Evolutionary conservation across 1,140 invertebrate species (phyloP), one percentile per base, ranked within the genome.

Genomic region (Drosophila teissieri): DNA sequence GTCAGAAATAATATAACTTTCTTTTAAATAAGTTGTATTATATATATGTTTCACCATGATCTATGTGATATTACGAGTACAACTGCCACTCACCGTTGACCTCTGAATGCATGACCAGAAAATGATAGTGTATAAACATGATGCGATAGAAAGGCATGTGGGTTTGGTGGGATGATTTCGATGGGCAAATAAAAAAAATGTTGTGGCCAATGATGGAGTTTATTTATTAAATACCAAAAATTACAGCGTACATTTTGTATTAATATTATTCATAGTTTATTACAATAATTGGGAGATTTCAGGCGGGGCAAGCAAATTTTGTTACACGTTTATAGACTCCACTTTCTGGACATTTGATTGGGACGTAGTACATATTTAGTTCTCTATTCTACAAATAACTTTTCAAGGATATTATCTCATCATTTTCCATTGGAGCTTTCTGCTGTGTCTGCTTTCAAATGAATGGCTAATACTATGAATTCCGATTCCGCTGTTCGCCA

Each of bases 61-160:
- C 19, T 14, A 17, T 8, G 7, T 8, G 31, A 31, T 31, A 31
- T 31, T 31, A 0, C 31, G 31, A 10, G 31, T 31, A 2, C 31
- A 10, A 17, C 34, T 48, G 11, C 6, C 40, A 22, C 65, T 56
- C 27, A 69, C 17, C 11, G 4, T 22, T n/a, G 5, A 27, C 27
- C 12, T 55, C 34, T 45, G 14, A 34, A 67, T 37, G 14, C 56
- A 76, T 82, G 78, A 86, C 83, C 83, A 88, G 75, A 86, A 86
- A 86, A 86, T 86, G 83, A 86, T 64, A 86, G 83, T 82, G 69
- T 83, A 86, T 88, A 86, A 86, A 79, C 78, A 86, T 88, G 83
- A 82, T 53, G 62, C 55, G 67, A 46, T 54, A 68, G 22, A 46
- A 22, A 60, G 45, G 64, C 22, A 56, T 56, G 34, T 45, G 40